A percentile compares a stretch with the other conserved stretches of the same genome.
Conservation (phyloP, 2,113 vertebrate species). For the Tyrannus savana region DNA sequence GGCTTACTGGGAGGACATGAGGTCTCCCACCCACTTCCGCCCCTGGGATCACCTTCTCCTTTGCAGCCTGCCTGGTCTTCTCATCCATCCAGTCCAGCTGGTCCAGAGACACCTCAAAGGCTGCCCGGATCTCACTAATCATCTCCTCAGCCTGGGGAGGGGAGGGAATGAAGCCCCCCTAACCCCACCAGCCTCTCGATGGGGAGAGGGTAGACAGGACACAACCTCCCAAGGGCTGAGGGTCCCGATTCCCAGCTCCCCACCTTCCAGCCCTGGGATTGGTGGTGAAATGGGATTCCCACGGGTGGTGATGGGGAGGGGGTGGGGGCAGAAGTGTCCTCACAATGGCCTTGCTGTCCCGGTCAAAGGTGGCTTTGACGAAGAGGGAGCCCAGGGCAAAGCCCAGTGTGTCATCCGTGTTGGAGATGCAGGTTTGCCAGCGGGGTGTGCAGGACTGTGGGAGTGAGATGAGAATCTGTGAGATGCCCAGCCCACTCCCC, state of each 20-base stretch:
- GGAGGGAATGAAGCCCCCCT: neutral
- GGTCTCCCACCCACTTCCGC: neutral
- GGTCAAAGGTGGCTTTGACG: slow-evolving; percentile 94
- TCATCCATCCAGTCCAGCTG: slow-evolving; percentile 92
- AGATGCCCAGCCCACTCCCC: neutral
- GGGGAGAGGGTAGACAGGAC: neutral
- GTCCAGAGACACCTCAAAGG: slow-evolving; percentile 88
- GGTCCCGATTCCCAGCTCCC: neutral
- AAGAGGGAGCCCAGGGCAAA: slow-evolving; percentile 96
- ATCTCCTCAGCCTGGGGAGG: slow-evolving; percentile 89
- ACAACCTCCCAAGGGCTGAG: accelerated
- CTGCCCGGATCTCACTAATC: slow-evolving; percentile 90
- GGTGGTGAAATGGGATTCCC: neutral
- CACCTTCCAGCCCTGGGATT: neutral
- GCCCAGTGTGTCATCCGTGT: slow-evolving; percentile 93
- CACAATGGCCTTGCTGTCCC: slow-evolving; percentile 93
- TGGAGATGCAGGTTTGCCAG: slow-evolving; percentile 98
- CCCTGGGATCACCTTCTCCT: slow-evolving; percentile 85
- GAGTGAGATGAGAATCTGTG: accelerated
- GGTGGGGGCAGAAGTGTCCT: slow-evolving; percentile 58
- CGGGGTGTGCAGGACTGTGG: slow-evolving; percentile 91
- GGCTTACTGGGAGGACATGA: neutral
- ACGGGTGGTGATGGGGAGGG: accelerated
- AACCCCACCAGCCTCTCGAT: accelerated
- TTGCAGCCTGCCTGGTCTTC: slow-evolving; percentile 88